phyloP scores from a whole-genome alignment of 2,113 vertebrate genomes.

The Melozone crissalis region DNA sequence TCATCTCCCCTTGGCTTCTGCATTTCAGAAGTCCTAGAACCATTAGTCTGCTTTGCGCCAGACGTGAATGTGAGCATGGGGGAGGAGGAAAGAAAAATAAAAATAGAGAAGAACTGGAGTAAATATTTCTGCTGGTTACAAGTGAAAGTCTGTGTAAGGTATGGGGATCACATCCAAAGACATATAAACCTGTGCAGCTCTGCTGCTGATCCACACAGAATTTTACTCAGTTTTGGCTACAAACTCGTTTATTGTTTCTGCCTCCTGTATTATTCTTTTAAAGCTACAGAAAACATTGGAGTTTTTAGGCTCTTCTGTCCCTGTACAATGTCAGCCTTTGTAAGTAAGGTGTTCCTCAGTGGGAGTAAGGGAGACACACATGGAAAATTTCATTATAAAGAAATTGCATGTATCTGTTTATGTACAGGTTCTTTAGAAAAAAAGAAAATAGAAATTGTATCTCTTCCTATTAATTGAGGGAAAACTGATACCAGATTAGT shows the following conservation, averaged over 20 bases:
- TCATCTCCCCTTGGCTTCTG: neutral
- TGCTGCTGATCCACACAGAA: neutral
- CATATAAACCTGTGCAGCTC: neutral
- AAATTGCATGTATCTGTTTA: neutral
- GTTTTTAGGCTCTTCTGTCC: neutral
- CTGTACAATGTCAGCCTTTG: fast-evolving
- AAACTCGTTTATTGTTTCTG: neutral
- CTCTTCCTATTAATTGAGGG: too few relatives aligned
- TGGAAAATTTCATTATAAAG: neutral
- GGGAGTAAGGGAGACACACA: neutral
- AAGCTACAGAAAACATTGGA: neutral
- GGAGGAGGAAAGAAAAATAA: fast-evolving
- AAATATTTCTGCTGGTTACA: neutral
- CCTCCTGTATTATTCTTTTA: neutral
- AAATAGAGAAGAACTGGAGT: neutral
- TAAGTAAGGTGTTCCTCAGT: neutral
- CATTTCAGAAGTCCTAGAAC: neutral
- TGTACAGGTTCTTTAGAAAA: neutral
- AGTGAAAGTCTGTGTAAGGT: neutral
- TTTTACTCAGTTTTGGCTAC: neutral
- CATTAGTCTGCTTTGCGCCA: neutral
- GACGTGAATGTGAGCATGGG: neutral
- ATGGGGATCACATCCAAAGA: neutral
- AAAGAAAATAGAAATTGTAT: too few relatives aligned
- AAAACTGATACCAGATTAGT: too few relatives aligned